Conservation (phyloP, 2,888 invertebrate genomes). For the Chrysodeixis includens region DNA sequence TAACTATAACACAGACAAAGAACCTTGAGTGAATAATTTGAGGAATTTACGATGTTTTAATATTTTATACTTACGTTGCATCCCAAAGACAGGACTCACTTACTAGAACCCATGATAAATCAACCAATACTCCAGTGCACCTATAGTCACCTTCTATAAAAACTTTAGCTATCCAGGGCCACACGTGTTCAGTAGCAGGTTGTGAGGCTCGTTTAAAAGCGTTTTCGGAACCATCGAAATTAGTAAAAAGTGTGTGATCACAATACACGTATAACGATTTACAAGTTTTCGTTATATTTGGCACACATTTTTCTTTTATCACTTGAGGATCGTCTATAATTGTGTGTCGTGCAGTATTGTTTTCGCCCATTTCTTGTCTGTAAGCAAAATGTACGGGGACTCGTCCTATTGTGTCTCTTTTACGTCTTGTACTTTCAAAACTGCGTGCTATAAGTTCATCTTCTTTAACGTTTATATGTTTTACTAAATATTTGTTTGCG, state of each 20-base stretch:
- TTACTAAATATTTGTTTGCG: slow-evolving; percentile 77
- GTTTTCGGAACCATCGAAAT: slow-evolving; percentile 72
- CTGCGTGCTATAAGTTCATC: slow-evolving; percentile 60
- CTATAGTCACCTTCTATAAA: slow-evolving; percentile 91
- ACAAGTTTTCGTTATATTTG: slow-evolving; percentile 85
- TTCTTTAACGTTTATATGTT: slow-evolving; percentile 79
- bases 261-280: slow-evolving; percentile 88
- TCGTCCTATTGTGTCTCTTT: slow-evolving; percentile 64
- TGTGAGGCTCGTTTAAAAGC: slow-evolving; percentile 62
- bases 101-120: slow-evolving; percentile 91
- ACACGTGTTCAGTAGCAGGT: slow-evolving; percentile 65
- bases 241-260: slow-evolving; percentile 80
- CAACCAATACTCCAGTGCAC: slow-evolving; percentile 92
- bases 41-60: not conserved
- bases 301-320: slow-evolving; percentile 82
- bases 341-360: slow-evolving; percentile 64
- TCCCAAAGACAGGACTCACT: slow-evolving; percentile 88
- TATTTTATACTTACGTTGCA: slow-evolving; percentile 69
- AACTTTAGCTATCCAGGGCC: slow-evolving; percentile 94
- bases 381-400: slow-evolving; percentile 76
- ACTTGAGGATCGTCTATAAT: slow-evolving; percentile 78
- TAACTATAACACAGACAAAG: not conserved
- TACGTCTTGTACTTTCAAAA: slow-evolving; percentile 62
- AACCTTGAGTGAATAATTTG: not conserved
- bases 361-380: slow-evolving; percentile 59